Conservation (phyloP, 2,113 vertebrate genomes). For the Pholis gunnellus region DNA sequence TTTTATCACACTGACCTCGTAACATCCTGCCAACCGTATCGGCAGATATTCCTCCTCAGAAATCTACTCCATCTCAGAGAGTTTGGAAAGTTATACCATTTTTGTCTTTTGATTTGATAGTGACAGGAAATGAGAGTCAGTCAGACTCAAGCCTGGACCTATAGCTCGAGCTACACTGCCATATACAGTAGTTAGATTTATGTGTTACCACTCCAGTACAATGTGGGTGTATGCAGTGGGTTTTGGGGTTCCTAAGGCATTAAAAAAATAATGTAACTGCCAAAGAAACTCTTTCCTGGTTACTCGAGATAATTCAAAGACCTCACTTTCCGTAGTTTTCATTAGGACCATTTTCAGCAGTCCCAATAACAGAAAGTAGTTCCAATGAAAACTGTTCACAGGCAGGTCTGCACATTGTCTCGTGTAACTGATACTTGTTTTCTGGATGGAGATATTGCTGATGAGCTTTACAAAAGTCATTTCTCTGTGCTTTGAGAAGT, state of each 20-base stretch:
- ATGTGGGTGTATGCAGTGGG: not conserved
- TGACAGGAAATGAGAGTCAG: not conserved
- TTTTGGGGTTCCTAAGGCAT: not conserved
- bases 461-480: not conserved
- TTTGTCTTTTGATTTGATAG: conserved; percentile 2
- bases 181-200: not conserved
- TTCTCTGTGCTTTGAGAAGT: not conserved
- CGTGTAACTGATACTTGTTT: conserved; percentile 12
- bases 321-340: conserved; percentile 4
- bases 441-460: not conserved
- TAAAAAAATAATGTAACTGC: not conserved
- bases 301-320: conserved; percentile 6
- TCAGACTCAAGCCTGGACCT: not conserved
- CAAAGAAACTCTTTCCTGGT: not conserved
- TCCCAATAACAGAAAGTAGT: not conserved
- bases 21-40: not conserved
- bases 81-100: not conserved
- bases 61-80: not conserved
- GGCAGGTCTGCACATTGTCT: conserved; percentile 3
- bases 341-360: conserved; percentile 12
- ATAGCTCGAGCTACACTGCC: not conserved
- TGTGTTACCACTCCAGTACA: not conserved
- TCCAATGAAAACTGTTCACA: conserved; percentile 29
- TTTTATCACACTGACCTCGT: not conserved
- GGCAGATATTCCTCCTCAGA: not conserved